These are phyloP conservation scores for Zaprionus lachaisei DNA, from an alignment of 1,140 invertebrate species.

Conservation along the genomic window DNA sequence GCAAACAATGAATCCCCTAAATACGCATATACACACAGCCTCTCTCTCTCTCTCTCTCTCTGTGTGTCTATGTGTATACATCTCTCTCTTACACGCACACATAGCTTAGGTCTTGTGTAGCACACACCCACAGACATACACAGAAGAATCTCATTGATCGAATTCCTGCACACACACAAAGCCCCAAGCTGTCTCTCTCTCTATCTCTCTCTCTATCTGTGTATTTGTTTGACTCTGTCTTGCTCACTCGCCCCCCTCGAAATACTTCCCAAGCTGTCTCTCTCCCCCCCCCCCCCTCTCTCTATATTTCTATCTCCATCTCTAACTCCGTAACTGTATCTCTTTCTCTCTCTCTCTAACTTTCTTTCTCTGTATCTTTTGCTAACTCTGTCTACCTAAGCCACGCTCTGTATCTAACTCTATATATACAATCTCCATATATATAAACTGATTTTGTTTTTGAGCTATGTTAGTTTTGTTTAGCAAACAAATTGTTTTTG, in stretches of 20 bases:
- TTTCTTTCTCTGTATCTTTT: constrained; percentile 23
- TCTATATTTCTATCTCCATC: constrained; percentile 35
- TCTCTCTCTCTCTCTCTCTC: constrained; percentile 23
- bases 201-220: constrained; percentile 38
- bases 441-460: constrained; percentile 77
- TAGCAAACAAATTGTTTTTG: constrained; percentile 71
- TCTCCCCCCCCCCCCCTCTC: constrained; percentile 34
- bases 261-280: constrained; percentile 40
- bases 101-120: constrained; percentile 61
- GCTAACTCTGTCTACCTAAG: constrained; percentile 53
- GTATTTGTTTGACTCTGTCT: constrained; percentile 48
- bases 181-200: constrained; percentile 46
- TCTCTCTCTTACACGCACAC: constrained; percentile 20
- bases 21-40: constrained; percentile 15
- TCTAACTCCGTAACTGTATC: constrained; percentile 30
- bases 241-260: constrained; percentile 63
- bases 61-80: constrained; percentile 1
- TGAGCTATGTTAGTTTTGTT: constrained; percentile 79
- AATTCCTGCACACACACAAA: constrained; percentile 54
- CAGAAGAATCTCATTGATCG: constrained; percentile 43
- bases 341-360: constrained; percentile 20
- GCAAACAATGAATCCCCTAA: constrained; percentile 6
- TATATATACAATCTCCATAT: constrained; percentile 62
- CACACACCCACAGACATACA: constrained; percentile 39
- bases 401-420: constrained; percentile 59